Evolutionary conservation across 2,797 vertebrate species (phyloP).

Genomic region (Urosaurus nigricauda): DNA sequence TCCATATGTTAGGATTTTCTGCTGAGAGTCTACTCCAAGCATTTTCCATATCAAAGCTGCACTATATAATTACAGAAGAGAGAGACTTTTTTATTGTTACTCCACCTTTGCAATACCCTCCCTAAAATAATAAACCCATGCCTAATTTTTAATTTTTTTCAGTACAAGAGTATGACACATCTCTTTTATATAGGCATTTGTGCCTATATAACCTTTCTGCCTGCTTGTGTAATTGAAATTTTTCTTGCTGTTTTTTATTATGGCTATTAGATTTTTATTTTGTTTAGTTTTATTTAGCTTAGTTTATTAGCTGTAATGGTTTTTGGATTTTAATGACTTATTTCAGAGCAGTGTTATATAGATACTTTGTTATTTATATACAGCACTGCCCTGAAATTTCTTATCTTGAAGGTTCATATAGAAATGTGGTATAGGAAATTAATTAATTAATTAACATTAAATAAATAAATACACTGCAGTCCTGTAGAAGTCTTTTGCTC

Average conservation of each 20-base stretch:
- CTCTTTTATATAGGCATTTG: neutral
- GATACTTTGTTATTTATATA: neutral
- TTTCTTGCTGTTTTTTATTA: neutral
- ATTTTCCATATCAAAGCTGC: neutral
- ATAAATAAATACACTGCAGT: neutral
- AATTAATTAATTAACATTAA: neutral
- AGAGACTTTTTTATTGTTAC: neutral
- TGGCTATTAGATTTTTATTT: neutral
- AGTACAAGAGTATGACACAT: neutral
- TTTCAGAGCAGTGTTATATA: neutral
- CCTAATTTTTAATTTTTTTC: neutral
- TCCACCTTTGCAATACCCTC: neutral
- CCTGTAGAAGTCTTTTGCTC: neutral
- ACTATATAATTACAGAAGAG: neutral
- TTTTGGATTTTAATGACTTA: neutral
- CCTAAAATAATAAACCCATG: neutral
- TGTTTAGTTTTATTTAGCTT: too few species aligned
- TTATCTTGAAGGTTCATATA: neutral
- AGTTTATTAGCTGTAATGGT: too few species aligned
- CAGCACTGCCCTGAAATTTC: neutral
- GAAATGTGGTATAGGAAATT: neutral
- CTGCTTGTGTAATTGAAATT: neutral
- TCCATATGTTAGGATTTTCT: neutral
- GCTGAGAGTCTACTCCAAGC: neutral
- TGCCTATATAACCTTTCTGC: too few species aligned